Percentiles rank a stretch among this genome's conserved stretches.
phyloP scores from a whole-genome alignment of 2,113 vertebrate genomes.

The Lichenostomus cassidix region DNA sequence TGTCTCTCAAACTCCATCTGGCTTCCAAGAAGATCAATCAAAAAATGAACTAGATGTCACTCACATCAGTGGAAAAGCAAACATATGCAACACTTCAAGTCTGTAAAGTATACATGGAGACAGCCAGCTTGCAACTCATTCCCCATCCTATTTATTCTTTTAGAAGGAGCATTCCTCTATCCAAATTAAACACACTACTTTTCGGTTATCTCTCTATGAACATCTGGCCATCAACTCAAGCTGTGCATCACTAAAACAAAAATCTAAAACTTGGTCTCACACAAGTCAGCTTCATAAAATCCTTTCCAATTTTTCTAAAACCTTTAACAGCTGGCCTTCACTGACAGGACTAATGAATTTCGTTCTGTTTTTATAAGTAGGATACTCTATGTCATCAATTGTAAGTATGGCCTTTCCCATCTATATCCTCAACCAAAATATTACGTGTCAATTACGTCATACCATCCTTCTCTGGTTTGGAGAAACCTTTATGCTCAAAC shows the following conservation, averaged over 20 bases:
- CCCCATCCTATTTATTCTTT: neutral
- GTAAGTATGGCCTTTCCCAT: neutral
- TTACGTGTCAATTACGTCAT: neutral
- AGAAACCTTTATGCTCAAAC: neutral
- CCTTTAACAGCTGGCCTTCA: neutral
- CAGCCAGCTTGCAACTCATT: neutral
- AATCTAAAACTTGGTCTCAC: neutral
- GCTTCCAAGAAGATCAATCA: neutral
- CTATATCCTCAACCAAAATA: neutral
- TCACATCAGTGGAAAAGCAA: neutral
- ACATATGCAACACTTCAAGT: neutral
- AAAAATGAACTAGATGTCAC: conserved; percentile 4
- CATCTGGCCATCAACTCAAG: neutral
- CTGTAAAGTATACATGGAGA: neutral
- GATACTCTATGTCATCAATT: neutral
- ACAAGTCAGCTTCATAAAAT: neutral
- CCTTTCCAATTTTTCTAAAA: neutral
- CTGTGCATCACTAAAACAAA: neutral
- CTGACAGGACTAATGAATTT: neutral
- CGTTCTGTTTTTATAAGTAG: neutral
- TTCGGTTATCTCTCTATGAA: neutral
- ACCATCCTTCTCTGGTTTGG: neutral
- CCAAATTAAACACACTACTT: neutral
- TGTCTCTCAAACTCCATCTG: neutral
- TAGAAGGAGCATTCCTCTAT: neutral